Base-by-base conservation (phyloP, 2,113 vertebrate species). In the Sakesphorus luctuosus region DNA sequence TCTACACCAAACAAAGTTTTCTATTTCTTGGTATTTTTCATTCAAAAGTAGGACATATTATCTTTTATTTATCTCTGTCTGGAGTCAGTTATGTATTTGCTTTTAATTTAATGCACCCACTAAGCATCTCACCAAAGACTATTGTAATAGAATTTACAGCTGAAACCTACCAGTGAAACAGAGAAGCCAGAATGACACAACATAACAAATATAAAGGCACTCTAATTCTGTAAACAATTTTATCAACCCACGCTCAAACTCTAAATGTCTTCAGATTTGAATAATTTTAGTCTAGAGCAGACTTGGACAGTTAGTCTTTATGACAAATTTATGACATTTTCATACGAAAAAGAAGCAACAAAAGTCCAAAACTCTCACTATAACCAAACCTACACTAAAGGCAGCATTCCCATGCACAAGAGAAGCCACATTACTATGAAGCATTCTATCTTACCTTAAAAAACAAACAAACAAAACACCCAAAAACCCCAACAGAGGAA, bases 51-150 rank as follows among this genome's bases (percentile, higher is more conserved):
- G 75, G 89, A 80, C 90, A 85, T 76, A 47, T 3, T 91, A 87
- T 62, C 62, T 94, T 87, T 84, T 66, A n/a, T 65, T 91, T 94
- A 93, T 90, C 82, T 96, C 43, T 88, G 38, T 92, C 88, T 93
- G 68, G 52, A 94, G 92, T 86, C 92, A 93, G 76, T 79, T 96
- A 86, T 84, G 7, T 86, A 92, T 93, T 92, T 92, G 44, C 55
- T 94, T 80, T 84, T 94, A 95, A 96, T 95, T 92, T 93, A 96
- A 90, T 65, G 61, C 61, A 93, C 21, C 69, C 88, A 33, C 55
- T 67, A 89, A 90, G 56, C 59, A 90, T 31, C 76, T 90, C 65
- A 86, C 35, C 83, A 90, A 94, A 92, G 47, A 77, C 52, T 46
- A 79, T 3, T 92, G 52, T 81, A 68, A 78, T 63, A 24, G 21